phyloP scores from a whole-genome alignment of 1,140 invertebrate species.

The Aphaenogaster ashmeadi region DNA sequence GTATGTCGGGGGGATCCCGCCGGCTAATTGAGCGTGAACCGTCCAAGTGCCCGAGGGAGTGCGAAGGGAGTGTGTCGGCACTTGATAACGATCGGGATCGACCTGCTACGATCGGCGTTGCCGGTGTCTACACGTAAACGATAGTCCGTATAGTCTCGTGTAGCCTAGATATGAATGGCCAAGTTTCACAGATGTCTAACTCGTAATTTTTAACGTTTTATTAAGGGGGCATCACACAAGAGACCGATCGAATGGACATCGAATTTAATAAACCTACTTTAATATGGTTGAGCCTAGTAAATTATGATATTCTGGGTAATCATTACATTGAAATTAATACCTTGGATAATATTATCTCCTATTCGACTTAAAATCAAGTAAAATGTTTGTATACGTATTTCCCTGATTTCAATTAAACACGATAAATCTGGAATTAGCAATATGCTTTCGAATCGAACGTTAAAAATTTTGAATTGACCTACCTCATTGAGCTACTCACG shows the following conservation, averaged over 20 bases:
- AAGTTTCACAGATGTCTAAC: not conserved
- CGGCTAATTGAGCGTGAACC: constrained; percentile 63
- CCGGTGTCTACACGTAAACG: constrained; percentile 23
- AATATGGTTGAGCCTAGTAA: not conserved
- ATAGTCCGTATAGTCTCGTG: not conserved
- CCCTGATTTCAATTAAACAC: not conserved
- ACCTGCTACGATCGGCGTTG: constrained; percentile 22
- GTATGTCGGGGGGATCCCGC: constrained; percentile 32
- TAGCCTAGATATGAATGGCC: constrained; percentile 8
- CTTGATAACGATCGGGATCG: constrained; percentile 59
- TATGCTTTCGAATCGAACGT: not conserved
- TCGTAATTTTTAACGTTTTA: not conserved
- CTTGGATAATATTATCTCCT: not conserved
- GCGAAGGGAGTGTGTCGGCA: constrained; percentile 54
- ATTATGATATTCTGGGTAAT: not conserved
- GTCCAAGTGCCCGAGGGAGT: constrained; percentile 54
- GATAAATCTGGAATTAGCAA: not conserved
- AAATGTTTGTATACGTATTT: not conserved
- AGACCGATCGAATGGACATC: not conserved
- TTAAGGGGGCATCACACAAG: not conserved
- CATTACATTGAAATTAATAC: not conserved
- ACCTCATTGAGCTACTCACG: constrained; percentile 20
- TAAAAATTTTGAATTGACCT: constrained; percentile 25
- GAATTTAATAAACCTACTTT: constrained; percentile 5
- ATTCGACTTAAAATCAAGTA: not conserved